Conservation (phyloP, 2,888 invertebrate species). For the Xanthia togata region DNA sequence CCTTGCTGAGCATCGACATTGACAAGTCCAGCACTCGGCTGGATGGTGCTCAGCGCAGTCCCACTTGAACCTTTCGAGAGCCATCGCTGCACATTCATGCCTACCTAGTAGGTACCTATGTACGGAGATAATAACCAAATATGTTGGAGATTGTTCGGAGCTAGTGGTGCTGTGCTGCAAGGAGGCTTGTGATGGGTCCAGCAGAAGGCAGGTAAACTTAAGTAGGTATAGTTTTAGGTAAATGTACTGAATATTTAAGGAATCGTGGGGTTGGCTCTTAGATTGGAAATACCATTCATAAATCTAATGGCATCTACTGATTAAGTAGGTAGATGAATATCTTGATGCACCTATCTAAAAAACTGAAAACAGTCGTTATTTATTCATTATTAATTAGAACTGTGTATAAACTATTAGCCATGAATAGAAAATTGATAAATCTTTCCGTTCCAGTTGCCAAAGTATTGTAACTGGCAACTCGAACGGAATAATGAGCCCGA, state of each 20-base stretch:
- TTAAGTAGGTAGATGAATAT: background rate
- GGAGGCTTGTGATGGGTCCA: background rate
- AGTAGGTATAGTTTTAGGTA: background rate
- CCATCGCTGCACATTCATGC: conserved; percentile 79
- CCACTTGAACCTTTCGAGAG: conserved; percentile 81
- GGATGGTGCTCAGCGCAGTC: conserved; percentile 76
- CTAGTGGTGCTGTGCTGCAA: background rate
- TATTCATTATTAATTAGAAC: background rate
- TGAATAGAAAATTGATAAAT: background rate
- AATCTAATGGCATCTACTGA: background rate
- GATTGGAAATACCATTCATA: too few relatives aligned
- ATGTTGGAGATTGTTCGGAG: conserved; percentile 2
- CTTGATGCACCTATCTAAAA: background rate
- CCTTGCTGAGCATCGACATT: conserved; percentile 78
- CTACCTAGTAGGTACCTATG: conserved; percentile 49
- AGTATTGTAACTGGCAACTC: background rate
- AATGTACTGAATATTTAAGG: background rate
- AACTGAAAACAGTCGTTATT: background rate
- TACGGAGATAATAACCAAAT: conserved; percentile 43
- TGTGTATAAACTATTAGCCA: background rate
- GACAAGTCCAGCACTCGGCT: conserved; percentile 79
- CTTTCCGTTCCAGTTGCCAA: too few relatives aligned
- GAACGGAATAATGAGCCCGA: background rate
- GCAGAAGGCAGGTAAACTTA: background rate
- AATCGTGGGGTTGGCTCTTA: background rate